Conservation (phyloP, 2,888 invertebrate species). For the Rugalucina vietnamica region DNA sequence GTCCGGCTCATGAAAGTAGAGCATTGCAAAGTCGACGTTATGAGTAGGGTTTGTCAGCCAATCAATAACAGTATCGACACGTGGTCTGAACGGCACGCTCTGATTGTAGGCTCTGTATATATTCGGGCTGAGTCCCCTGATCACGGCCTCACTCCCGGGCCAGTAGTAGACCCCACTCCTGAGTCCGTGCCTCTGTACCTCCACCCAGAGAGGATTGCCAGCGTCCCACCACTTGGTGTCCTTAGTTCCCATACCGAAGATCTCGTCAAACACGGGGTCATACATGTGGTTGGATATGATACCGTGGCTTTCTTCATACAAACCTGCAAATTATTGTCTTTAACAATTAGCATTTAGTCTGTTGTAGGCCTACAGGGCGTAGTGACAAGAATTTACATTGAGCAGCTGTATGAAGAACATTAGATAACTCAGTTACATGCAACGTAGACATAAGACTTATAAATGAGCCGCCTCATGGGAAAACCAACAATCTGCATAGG, state of each 20-base stretch:
- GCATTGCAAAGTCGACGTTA: conserved; percentile 55
- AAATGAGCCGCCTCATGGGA: too few species aligned
- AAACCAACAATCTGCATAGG: too few species aligned
- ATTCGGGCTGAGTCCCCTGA: conserved; percentile 84
- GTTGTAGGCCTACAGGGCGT: too few species aligned
- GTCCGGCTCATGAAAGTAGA: conserved; percentile 77
- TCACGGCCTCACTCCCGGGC: conserved; percentile 87
- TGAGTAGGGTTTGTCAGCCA: conserved; percentile 64
- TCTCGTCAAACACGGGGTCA: conserved; percentile 84
- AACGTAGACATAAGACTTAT: too few species aligned
- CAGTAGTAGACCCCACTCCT: conserved; percentile 86
- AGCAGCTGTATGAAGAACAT: too few species aligned
- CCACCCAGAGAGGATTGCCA: conserved; percentile 76
- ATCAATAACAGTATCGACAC: conserved; percentile 86
- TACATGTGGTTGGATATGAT: conserved; percentile 87
- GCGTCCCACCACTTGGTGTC: conserved; percentile 71
- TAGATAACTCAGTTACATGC: too few species aligned
- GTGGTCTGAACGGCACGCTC: conserved; percentile 84
- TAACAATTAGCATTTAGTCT: too few species aligned
- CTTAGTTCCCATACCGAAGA: conserved; percentile 52
- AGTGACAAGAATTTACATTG: too few species aligned
- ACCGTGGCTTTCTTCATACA: conserved; percentile 88
- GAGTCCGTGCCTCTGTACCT: conserved; percentile 86
- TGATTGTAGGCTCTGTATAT: conserved; percentile 81
- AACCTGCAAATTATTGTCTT: conserved; percentile 86